Conservation (phyloP, 2,888 invertebrate genomes). For the Tortrix viridana region DNA sequence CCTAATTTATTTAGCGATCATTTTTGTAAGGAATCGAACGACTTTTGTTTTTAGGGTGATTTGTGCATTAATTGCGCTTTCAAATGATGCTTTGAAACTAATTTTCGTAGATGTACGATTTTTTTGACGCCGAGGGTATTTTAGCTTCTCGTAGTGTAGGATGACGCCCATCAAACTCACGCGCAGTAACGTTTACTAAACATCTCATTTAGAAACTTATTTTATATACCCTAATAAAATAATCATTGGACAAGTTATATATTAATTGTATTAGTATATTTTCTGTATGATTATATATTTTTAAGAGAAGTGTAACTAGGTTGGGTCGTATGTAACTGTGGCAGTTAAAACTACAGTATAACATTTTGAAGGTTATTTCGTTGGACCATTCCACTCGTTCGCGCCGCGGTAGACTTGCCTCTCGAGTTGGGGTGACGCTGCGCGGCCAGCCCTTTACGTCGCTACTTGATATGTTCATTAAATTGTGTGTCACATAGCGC, state of each 20-base stretch:
- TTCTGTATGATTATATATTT: conserved; percentile 64
- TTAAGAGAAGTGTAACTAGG: conserved; percentile 62
- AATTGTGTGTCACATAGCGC: not conserved
- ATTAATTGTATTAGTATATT: conserved; percentile 57
- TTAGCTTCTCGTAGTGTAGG: conserved; percentile 1
- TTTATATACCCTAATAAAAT: conserved; percentile 56
- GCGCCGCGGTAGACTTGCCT: not conserved
- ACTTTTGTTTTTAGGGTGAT: too few relatives aligned
- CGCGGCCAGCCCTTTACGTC: too few relatives aligned
- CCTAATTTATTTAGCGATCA: too few relatives aligned
- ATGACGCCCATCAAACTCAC: conserved; percentile 11
- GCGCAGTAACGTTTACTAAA: conserved; percentile 62
- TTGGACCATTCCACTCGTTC: conserved; percentile 35
- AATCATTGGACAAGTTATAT: conserved; percentile 62
- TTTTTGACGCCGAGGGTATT: too few relatives aligned
- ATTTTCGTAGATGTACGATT: too few relatives aligned
- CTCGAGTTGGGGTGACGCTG: too few relatives aligned
- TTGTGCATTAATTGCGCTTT: too few relatives aligned
- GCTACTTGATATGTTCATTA: too few relatives aligned
- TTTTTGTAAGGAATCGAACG: too few relatives aligned
- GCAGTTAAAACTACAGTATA: conserved; percentile 39
- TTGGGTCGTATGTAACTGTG: conserved; percentile 46
- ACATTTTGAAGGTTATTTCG: conserved; percentile 29
- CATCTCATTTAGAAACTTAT: conserved; percentile 65
- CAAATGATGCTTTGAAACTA: too few relatives aligned